phyloP scores from a whole-genome alignment of 2,888 invertebrate genomes.

The Lobophora halterata region DNA sequence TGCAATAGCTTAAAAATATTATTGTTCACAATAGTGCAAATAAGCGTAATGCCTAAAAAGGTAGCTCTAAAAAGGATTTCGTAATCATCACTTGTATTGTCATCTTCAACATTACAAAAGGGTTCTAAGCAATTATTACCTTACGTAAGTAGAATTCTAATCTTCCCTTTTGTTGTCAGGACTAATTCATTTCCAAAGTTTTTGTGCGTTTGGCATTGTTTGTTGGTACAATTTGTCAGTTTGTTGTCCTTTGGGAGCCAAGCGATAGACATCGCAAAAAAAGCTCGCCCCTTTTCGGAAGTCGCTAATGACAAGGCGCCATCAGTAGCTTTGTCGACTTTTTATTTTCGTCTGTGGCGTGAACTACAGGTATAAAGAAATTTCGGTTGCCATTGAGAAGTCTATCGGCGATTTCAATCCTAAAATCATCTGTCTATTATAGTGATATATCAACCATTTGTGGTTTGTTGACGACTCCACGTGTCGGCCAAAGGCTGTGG shows the following conservation, averaged over 20 bases:
- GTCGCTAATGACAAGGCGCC: slow-evolving; percentile 77
- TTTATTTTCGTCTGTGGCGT: slow-evolving; percentile 50
- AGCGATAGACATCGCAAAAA: slow-evolving; percentile 60
- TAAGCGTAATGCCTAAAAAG: slow-evolving; percentile 40
- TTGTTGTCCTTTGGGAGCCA: slow-evolving; percentile 69
- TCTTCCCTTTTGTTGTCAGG: slow-evolving; percentile 45
- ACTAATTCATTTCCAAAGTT: slow-evolving; percentile 46
- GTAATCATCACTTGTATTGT: slow-evolving; percentile 36
- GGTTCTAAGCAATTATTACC: slow-evolving; percentile 48
- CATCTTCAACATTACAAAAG: slow-evolving; percentile 38
- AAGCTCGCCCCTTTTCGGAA: slow-evolving; percentile 67
- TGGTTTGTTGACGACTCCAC: slow-evolving; percentile 54
- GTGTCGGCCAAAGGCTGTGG: slow-evolving; percentile 48
- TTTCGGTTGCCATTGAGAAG: slow-evolving; percentile 26
- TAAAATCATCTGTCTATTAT: slow-evolving; percentile 31
- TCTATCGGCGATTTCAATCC: slow-evolving; percentile 32
- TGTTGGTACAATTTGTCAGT: slow-evolving; percentile 74
- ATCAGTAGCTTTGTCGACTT: slow-evolving; percentile 60
- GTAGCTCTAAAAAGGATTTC: slow-evolving; percentile 37
- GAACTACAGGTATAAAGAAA: slow-evolving; percentile 48
- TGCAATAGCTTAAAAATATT: slow-evolving; percentile 34
- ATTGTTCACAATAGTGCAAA: slow-evolving; percentile 35
- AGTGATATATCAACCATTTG: slow-evolving; percentile 35
- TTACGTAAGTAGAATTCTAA: slow-evolving; percentile 40
- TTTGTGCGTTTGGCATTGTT: slow-evolving; percentile 54